A percentile compares a stretch with the other conserved stretches of the same genome.
phyloP scores from a whole-genome alignment of 2,113 vertebrate genomes.

The Periophthalmus modestus region DNA sequence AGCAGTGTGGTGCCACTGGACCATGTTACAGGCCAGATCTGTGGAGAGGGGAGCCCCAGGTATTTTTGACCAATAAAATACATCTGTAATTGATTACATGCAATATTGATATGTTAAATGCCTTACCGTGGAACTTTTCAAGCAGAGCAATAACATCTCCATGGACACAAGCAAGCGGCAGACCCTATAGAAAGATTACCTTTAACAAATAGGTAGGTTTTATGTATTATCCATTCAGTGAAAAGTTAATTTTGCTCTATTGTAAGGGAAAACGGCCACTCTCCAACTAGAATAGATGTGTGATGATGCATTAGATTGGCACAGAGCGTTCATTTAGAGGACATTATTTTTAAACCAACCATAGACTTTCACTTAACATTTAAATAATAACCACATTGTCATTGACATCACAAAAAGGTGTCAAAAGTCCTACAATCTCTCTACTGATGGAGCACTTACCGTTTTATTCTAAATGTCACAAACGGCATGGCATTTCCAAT shows the following conservation, averaged over 20 bases:
- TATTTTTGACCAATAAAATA: no score
- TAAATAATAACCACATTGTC: constrained; percentile 1
- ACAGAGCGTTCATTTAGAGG: constrained; percentile 15
- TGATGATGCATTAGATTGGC: constrained; percentile 30
- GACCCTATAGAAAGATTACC: background rate
- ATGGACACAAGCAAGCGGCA: no score
- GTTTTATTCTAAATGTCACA: constrained; percentile 7
- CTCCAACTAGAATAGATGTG: constrained; percentile 30
- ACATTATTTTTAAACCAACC: background rate
- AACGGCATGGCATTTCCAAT: constrained; percentile 6
- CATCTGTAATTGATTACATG: no score
- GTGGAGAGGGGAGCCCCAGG: no score
- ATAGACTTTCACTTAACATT: constrained; percentile 9
- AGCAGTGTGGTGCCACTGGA: no score
- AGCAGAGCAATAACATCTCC: no score
- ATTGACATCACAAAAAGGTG: constrained; percentile 1
- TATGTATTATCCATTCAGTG: constrained; percentile 33
- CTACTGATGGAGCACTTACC: constrained; percentile 2
- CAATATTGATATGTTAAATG: no score
- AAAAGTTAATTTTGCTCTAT: constrained; percentile 35
- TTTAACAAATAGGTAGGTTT: constrained; percentile 7
- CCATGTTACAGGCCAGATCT: no score
- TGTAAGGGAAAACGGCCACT: constrained; percentile 26
- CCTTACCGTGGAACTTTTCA: no score
- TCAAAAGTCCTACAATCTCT: constrained; percentile 2